Evolutionary conservation across 1,140 invertebrate species (phyloP).

Genomic region (Hylaeus anthracinus): DNA sequence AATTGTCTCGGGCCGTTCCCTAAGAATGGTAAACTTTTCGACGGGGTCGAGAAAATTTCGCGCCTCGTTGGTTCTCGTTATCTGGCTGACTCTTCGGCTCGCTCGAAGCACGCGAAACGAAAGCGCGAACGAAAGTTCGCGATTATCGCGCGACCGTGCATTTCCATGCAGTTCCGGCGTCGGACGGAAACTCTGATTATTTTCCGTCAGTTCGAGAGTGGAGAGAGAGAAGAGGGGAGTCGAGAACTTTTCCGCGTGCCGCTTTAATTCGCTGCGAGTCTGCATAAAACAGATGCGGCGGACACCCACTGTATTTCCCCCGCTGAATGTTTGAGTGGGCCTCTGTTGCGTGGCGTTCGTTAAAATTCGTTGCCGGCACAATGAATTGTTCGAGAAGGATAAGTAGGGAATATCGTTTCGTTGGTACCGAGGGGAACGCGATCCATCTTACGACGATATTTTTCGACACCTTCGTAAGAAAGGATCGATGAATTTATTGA

Average conservation of each 20-base stretch:
- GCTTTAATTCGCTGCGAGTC: not conserved
- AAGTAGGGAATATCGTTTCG: no score
- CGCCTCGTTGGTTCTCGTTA: conserved; percentile 18
- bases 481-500: no score
- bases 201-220: not conserved
- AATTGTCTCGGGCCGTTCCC: conserved; percentile 52
- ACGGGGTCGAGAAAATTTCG: conserved; percentile 28
- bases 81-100: not conserved
- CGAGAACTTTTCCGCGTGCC: not conserved
- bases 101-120: not conserved
- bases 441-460: no score
- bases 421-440: no score
- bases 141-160: conserved; percentile 1
- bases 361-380: no score
- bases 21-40: conserved; percentile 55
- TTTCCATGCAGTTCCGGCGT: not conserved
- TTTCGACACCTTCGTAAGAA: no score
- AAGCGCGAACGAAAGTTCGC: conserved; percentile 11
- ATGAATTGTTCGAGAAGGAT: no score
- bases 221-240: not conserved
- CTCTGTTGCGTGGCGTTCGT: no score
- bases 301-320: no score
- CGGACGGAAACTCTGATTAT: not conserved
- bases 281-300: no score
- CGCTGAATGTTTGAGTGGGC: no score